Conservation (phyloP, 2,888 invertebrate genomes). For the Athalia cordata region DNA sequence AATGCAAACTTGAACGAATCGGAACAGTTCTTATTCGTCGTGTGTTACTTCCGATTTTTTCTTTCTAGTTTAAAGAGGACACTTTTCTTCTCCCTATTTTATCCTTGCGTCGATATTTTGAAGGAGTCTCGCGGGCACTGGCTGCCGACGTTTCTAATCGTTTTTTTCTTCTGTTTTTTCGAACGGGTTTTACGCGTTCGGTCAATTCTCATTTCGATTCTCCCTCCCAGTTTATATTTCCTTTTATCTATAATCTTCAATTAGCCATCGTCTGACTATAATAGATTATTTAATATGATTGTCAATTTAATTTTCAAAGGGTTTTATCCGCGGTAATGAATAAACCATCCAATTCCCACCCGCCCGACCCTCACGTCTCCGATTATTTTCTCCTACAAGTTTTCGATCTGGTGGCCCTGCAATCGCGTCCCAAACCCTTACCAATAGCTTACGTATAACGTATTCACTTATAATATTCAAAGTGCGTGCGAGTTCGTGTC, state of each 20-base stretch:
- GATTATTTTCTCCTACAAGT: neutral
- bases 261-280: neutral
- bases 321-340: neutral
- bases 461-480: neutral
- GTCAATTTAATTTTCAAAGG: neutral
- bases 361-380: neutral
- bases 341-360: neutral
- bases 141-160: too few species aligned
- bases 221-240: neutral
- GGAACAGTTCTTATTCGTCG: neutral
- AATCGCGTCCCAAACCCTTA: neutral
- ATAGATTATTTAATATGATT: neutral
- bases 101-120: too few species aligned
- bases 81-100: too few species aligned
- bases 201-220: neutral
- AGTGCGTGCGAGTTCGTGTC: conserved; percentile 13
- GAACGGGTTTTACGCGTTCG: too few species aligned
- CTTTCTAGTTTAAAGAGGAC: neutral
- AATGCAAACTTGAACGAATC: conserved; percentile 24
- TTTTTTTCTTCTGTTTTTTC: too few species aligned
- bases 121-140: too few species aligned
- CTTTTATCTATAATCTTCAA: neutral
- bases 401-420: neutral
- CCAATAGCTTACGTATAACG: neutral
- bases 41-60: conserved; percentile 27